These are phyloP conservation scores for Hydroisotoma schaefferi DNA, from an alignment of 2,888 invertebrate genomes.

Conservation along the genomic window DNA sequence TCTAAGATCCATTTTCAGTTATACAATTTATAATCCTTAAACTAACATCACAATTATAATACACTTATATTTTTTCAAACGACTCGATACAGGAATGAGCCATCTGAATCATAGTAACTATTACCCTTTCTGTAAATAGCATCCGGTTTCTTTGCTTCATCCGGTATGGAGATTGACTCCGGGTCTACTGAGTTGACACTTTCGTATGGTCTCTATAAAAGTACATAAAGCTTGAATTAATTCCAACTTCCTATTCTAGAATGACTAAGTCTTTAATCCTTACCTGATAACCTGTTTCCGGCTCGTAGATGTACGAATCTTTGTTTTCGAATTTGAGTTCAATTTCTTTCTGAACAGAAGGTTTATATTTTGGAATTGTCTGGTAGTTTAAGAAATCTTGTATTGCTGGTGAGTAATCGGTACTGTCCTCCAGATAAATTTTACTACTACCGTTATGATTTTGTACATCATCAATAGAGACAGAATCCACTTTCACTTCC, in stretches of 20 bases:
- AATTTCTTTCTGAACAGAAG: constrained; percentile 7
- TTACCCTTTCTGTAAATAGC: constrained; percentile 71
- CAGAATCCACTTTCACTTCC: constrained; percentile 1
- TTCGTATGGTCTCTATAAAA: constrained; percentile 23
- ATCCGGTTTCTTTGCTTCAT: constrained; percentile 61
- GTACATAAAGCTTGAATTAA: constrained; percentile 10
- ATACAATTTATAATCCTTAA: too few relatives aligned
- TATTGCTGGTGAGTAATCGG: too few relatives aligned
- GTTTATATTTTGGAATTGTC: constrained; percentile 22
- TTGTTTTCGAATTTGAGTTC: constrained; percentile 18
- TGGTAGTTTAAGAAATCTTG: constrained; percentile 5
- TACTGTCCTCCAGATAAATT: background rate
- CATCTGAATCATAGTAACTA: constrained; percentile 77
- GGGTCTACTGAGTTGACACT: background rate
- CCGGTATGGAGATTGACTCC: constrained; percentile 64
- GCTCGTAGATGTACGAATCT: constrained; percentile 26
- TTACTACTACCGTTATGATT: background rate
- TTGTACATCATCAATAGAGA: background rate
- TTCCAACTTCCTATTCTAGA: background rate
- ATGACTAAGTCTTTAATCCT: background rate
- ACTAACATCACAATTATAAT: background rate
- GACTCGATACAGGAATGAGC: constrained; percentile 72
- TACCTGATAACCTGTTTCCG: constrained; percentile 35
- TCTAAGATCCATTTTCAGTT: too few relatives aligned
- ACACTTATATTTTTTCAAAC: constrained; percentile 20